phyloP scores from a whole-genome alignment of 2,888 invertebrate genomes.

The Adelphocoris suturalis region DNA sequence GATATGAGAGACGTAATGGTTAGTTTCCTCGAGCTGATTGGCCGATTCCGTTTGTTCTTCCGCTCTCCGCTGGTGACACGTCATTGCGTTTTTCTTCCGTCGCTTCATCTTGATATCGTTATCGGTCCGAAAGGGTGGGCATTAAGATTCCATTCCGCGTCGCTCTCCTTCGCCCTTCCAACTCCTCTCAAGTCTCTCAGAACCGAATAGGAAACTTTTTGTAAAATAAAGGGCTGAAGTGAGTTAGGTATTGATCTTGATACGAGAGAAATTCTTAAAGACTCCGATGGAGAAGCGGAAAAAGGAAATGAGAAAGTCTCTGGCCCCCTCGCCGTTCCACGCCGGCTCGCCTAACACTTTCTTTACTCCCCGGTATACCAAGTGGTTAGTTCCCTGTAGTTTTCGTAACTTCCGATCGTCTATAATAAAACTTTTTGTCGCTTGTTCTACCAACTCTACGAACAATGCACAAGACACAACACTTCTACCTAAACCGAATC shows the following conservation, averaged over 20 bases:
- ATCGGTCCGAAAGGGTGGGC: conserved; percentile 30
- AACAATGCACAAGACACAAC: conserved; percentile 11
- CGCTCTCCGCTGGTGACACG: conserved; percentile 14
- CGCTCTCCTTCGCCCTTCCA: neutral
- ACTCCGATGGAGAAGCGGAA: conserved; percentile 49
- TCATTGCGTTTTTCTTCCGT: neutral
- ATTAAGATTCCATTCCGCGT: conserved; percentile 1
- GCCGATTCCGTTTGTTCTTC: neutral
- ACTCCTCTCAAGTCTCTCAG: conserved; percentile 24
- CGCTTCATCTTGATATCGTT: conserved; percentile 29
- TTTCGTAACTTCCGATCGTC: conserved; percentile 66
- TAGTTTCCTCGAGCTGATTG: neutral
- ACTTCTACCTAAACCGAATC: conserved; percentile 20
- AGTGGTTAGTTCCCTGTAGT: conserved; percentile 65
- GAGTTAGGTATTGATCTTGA: conserved; percentile 64
- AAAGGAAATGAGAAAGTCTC: conserved; percentile 68
- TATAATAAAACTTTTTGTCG: conserved; percentile 66
- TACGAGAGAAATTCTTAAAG: conserved; percentile 64
- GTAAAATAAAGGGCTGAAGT: conserved; percentile 60
- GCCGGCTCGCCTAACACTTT: conserved; percentile 10
- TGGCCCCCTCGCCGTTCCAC: conserved; percentile 9
- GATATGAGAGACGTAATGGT: neutral
- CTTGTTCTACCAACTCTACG: conserved; percentile 56
- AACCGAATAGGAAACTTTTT: conserved; percentile 57
- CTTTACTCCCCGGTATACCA: conserved; percentile 55